Percentiles rank a stretch among this genome's conserved stretches.
Evolutionary conservation across 2,888 invertebrate genomes (phyloP).

Genomic region (Lucinisca nassula): DNA sequence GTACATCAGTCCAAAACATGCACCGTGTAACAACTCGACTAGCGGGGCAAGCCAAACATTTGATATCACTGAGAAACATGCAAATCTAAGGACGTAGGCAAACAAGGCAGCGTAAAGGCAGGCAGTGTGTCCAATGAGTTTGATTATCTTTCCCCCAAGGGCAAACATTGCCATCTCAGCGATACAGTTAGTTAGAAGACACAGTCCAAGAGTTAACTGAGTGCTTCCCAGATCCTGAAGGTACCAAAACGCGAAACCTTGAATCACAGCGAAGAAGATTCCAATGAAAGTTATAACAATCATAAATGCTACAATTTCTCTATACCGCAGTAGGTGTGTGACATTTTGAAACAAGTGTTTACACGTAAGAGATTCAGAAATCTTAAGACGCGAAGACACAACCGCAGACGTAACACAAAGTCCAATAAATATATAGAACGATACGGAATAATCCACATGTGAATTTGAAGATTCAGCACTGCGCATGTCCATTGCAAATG

Average conservation of each 20-base stretch:
- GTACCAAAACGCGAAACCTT: constrained; percentile 95
- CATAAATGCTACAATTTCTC: constrained; percentile 94
- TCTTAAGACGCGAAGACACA: constrained; percentile 89
- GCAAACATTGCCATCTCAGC: constrained; percentile 89
- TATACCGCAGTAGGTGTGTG: constrained; percentile 93
- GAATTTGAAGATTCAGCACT: background rate
- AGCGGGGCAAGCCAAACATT: constrained; percentile 95
- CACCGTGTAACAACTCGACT: constrained; percentile 95
- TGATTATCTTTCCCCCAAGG: constrained; percentile 94
- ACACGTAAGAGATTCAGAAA: constrained; percentile 72
- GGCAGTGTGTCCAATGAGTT: constrained; percentile 92
- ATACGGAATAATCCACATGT: constrained; percentile 70
- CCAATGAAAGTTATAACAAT: constrained; percentile 94
- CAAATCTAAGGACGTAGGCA: constrained; percentile 93
- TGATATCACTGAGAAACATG: constrained; percentile 93
- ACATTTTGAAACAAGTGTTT: constrained; percentile 91
- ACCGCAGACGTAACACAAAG: constrained; percentile 92
- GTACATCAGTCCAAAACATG: constrained; percentile 97
- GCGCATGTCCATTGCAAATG: constrained; percentile 78
- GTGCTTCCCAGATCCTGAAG: constrained; percentile 88
- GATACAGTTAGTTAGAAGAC: constrained; percentile 76
- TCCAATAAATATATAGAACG: constrained; percentile 88
- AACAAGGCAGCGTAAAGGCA: constrained; percentile 95
- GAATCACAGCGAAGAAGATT: constrained; percentile 96
- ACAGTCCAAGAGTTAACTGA: constrained; percentile 80